Base-by-base conservation (phyloP, 2,113 vertebrate genomes). In the Phodopus roborovskii region DNA sequence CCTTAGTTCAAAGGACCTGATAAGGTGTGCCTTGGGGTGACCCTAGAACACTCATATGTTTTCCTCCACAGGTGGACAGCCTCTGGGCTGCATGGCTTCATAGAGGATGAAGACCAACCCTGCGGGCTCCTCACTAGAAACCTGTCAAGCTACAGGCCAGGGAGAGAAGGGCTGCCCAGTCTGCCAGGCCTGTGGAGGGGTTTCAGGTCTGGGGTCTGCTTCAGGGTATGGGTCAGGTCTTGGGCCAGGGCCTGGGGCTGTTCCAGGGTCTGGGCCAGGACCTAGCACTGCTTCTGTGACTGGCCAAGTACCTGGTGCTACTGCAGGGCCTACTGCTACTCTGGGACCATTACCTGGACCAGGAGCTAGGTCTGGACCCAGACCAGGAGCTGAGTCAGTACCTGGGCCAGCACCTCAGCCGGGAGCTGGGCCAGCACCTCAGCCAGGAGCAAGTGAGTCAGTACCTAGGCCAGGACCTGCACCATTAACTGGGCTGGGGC, bases 111-210 rank as follows among this genome's bases (percentile, higher is more conserved):
- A 97, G 95, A 22, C 77, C n/a, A 95, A n/a, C 53, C 56, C 70
- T n/a, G 73, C 79, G 12, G 83, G 36, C 68, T 74, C 78, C 62
- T 58, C 70, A 11, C 74, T 83, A 42, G 92, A 95, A 88, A 39
- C 70, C 88, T 97, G 96, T 42, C 70, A 24, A 96, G 92, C 88
- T 56, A 8, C 90, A 33, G 77, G 88, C 66, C 93, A 60, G 77
- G 95, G 11, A 1, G 73, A 89, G 45, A 97, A 95, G 82, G 75
- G 62, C 82, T 97, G 94, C 91, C 94, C 96, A 7, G 85, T 97
- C 68, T 98, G 97, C 88, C 97, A 97, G 94, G 93, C 92, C 24
- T 95, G 93, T 20, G 94, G 68, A 75, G 95, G 92, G 48, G 4
- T 75, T 66, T 91, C 93, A 56, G 90, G 93, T 36, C 90, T 50